Evolutionary conservation across 2,888 invertebrate species (phyloP), one percentile per base, ranked within the genome.

Genomic region (Athalia circularis): DNA sequence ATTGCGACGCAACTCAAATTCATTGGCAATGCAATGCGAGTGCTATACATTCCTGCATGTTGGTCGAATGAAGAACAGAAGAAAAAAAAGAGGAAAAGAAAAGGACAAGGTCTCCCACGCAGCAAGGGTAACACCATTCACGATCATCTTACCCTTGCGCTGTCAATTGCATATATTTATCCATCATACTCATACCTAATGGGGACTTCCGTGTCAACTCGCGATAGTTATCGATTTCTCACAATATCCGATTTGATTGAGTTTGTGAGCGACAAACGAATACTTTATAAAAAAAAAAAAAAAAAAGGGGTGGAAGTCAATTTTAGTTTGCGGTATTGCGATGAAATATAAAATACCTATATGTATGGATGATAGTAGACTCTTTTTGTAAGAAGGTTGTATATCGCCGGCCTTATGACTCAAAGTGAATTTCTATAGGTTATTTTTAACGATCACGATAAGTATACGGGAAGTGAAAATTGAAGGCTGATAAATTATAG

Each of bases 11-110:
- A 61, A 52, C 47, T 59, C 43, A 29, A 52, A 75, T 79, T 81
- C 77, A 79, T 84, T 83, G 80, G 80, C 78, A 80, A 85, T 84
- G 83, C 84, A 82, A 77, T 70, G 47, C 81, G 70, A 80, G 78
- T 75, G 75, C 47, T 52, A 29, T 48, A 62, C 75, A 75, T 75
- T 75, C 75, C 75, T 75, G 75, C n/a, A 64, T 75, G 75, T 50
- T 64, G 61, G n/a, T 75, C 62, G 62, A 50, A 64, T 75, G 45
- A 72, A 59, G 50, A 45, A 13, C 61, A 64, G 5, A 57, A 29
- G 13, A 50, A 72, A 59, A 45, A 13, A 75, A 64, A 9, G 57
- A 47, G 11, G 11, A 61, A 13, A 3, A 13, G 54, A 54, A 61
- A 74, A 61, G 45, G 29, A 3, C 61, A 61, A 74, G 74, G 75